Evolutionary conservation across 2,113 vertebrate species (phyloP), one percentile per base, ranked within the genome.

Genomic region (Sporophila hypoxantha): DNA sequence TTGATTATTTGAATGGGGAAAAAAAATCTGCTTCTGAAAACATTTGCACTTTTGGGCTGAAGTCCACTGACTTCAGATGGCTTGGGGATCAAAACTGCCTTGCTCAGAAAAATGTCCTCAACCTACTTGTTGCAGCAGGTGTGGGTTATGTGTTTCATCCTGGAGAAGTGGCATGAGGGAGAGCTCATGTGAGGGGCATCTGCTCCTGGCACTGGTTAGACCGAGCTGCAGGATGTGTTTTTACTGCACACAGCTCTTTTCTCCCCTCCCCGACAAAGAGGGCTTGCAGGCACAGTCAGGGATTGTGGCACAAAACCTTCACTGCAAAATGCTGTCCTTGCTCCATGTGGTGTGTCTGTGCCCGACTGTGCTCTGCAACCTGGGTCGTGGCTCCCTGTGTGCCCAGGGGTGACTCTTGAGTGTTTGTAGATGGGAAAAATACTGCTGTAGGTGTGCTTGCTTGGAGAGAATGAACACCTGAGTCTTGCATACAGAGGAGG

Each of bases 281-380:
- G 15, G 3, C 5, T 16, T 64, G 18, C 6, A n/a, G 36, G 21
- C 4, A 6, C 12, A 25, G 23, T 25, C 3, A 0, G 32, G 4
- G 26, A 46, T 4, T 47, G 22, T 9, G 27, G 18, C 0, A 0
- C 36, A 75, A 85, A 80, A 41, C 42, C 14, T 69, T 21, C 0
- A 0, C 8, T 37, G n/a, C 20, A 42, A 59, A 66, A 36, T 12
- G 21, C 6, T 0, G 0, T 17, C 29, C 66, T 61, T 53, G 14
- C 12, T 71, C 26, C 2, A 0, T 12, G 30, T 12, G 17, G 8
- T 22, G 37, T 17, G 22, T 26, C 10, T 5, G 9, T 44, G 14
- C 36, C 10, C 8, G 4, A 1, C 16, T 59, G 13, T 21, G 42
- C 22, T 56, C 22, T 90, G 52, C 16, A 17, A 0, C 12, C 37